Base-by-base conservation (phyloP, 2,113 vertebrate species). In the Xiphorhynchus elegans region DNA sequence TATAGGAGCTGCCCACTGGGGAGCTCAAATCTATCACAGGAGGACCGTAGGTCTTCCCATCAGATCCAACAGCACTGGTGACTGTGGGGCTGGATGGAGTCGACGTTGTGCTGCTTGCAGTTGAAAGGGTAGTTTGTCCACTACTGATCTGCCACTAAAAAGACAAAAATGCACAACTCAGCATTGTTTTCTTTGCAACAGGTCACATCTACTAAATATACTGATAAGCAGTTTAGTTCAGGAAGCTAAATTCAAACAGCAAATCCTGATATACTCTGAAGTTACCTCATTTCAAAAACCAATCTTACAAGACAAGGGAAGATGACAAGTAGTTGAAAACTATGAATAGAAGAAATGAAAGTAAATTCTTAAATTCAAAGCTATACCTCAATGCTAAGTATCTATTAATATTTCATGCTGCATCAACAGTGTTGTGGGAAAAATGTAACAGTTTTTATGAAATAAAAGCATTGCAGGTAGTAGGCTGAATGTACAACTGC, bases 31-130 rank as follows among this genome's bases (percentile, higher is more conserved):
- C 98, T 37, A 98, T 98, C 95, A 98, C 89, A 6, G 98, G 96
- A 9, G 98, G 97, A 37, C 94, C 85, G 0, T 95, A 97, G 5
- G 78, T 75, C 80, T 98, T 98, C 8, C 97, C 97, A 55, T 98
- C 98, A 19, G 96, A 97, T 3, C 98, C 98, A 33, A 92, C 96
- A 42, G 97, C 97, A 62, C 98, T 98, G 33, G 97, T 98, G 69
- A 98, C 95, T 16, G 98, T 98, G 47, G 98, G 98, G 53, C 98
- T 98, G 58, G 98, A 98, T 10, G 98, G 98, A 29, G 98, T 98
- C 0, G 98, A 98, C 13, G 97, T 76, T 4, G 97, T 95, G 93
- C 96, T 98, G 84, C 89, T 97, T 89, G 98, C 96, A 25, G 97
- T 91, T 17, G 98, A 96, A 25, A 96, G 49, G 17, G 95, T 25